A percentile compares a stretch with the other conserved stretches of the same genome.
phyloP scores from a whole-genome alignment of 2,888 invertebrate species.

The Meiosimyza decipiens region DNA sequence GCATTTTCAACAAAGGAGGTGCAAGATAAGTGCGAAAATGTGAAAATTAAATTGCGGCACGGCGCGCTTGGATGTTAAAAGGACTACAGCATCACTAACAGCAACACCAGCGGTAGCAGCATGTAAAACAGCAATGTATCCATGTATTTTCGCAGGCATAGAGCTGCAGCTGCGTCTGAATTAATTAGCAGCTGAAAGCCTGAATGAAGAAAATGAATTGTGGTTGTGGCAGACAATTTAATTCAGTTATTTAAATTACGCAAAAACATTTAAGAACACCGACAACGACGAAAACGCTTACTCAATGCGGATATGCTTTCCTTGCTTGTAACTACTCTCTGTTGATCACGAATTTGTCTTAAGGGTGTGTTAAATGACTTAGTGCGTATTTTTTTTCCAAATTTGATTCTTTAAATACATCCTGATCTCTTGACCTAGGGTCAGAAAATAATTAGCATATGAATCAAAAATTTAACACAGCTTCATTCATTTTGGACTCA shows the following conservation, averaged over 20 bases:
- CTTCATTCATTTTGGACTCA: too few relatives aligned
- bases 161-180: slow-evolving; percentile 43
- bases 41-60: slow-evolving; percentile 31
- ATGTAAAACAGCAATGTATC: neutral
- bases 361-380: too few relatives aligned
- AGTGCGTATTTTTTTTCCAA: too few relatives aligned
- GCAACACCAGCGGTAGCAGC: neutral
- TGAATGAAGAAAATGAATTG: slow-evolving; percentile 37
- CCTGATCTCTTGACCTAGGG: too few relatives aligned
- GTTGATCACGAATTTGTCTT: too few relatives aligned
- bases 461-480: too few relatives aligned
- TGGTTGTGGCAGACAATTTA: slow-evolving; percentile 26
- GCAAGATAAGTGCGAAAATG: slow-evolving; percentile 29
- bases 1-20: slow-evolving; percentile 2
- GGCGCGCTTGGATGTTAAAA: slow-evolving; percentile 1
- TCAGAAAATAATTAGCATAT: too few relatives aligned
- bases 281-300: too few relatives aligned
- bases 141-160: neutral
- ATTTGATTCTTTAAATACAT: too few relatives aligned
- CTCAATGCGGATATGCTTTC: too few relatives aligned
- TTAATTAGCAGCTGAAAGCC: slow-evolving; percentile 49
- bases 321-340: too few relatives aligned
- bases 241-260: slow-evolving; percentile 3
- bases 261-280: too few relatives aligned
- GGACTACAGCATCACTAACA: slow-evolving; percentile 36